Evolutionary conservation across 1,140 invertebrate genomes (phyloP).

Genomic region (Bombyx mori): ASM3026992v2 NC_085129.1:809001-809500

Average conservation of each 20-base stretch:
- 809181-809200: constrained; percentile 22
- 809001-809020: constrained; percentile 24
- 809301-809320: constrained; percentile 29
- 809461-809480: not conserved
- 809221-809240: constrained; percentile 26
- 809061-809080: constrained; percentile 20
- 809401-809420: constrained; percentile 12
- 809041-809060: constrained; percentile 28
- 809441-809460: not conserved
- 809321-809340: constrained; percentile 12
- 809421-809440: not conserved
- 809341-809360: constrained; percentile 34
- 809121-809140: constrained; percentile 9
- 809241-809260: constrained; percentile 43
- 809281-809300: constrained; percentile 26
- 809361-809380: constrained; percentile 26
- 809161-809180: constrained; percentile 30
- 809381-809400: constrained; percentile 11
- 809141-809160: constrained; percentile 18
- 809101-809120: constrained; percentile 2
- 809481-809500: not conserved
- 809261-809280: constrained; percentile 26
- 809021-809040: constrained; percentile 39
- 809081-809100: constrained; percentile 2
- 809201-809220: constrained; percentile 6